These are phyloP conservation scores for Phalacrocorax brasilianus DNA, from an alignment of 2,113 vertebrate species.

Conservation along the genomic window DNA sequence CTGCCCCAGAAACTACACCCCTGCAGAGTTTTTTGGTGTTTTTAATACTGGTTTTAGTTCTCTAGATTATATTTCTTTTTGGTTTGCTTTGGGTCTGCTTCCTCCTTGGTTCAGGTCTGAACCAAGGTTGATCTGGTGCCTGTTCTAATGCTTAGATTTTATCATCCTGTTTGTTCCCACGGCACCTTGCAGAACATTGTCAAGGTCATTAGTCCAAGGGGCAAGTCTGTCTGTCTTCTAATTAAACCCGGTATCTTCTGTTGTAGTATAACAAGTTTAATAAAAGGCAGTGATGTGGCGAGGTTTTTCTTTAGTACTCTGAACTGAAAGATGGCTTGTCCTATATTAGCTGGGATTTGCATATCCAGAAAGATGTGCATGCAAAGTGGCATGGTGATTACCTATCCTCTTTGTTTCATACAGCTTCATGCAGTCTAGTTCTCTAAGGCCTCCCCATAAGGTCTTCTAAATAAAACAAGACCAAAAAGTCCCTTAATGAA, in stretches of 20 bases:
- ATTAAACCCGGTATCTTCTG: neutral
- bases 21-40: neutral
- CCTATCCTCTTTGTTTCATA: neutral
- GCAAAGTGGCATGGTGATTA: neutral
- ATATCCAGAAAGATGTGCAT: neutral
- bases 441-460: neutral
- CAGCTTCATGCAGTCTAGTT: neutral
- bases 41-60: neutral
- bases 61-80: neutral
- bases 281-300: neutral
- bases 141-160: conserved; percentile 15
- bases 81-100: conserved; percentile 11
- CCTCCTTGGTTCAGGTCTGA: neutral
- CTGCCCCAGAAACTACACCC: neutral
- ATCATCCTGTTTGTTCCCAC: conserved; percentile 25
- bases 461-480: neutral
- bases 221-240: conserved; percentile 1
- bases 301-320: neutral
- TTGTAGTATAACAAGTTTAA: neutral
- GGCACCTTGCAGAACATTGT: neutral
- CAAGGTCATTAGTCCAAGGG: conserved; percentile 18
- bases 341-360: neutral
- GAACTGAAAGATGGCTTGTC: neutral
- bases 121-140: neutral
- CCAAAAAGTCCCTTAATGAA: neutral